Conservation (phyloP, 2,113 vertebrate species). For the Catharus minimus region DNA sequence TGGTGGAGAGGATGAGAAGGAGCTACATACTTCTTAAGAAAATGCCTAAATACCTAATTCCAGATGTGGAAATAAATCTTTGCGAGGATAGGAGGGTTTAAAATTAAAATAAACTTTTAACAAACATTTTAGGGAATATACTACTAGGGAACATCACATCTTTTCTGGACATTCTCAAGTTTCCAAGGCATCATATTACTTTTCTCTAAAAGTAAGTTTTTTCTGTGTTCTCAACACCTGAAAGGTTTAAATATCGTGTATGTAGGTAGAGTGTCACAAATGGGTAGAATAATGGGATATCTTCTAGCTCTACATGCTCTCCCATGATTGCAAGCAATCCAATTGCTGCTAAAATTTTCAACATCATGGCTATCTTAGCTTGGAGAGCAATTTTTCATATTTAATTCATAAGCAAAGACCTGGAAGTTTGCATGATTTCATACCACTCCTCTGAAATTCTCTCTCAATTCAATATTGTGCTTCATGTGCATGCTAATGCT, state of each 20-base stretch:
- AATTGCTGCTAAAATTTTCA: slow-evolving; percentile 7
- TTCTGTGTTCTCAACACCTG: background rate
- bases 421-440: slow-evolving; percentile 6
- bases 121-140: background rate
- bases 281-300: background rate
- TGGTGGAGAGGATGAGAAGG: background rate
- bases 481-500: background rate
- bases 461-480: background rate
- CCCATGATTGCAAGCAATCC: background rate
- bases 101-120: background rate
- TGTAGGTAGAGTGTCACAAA: background rate
- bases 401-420: background rate
- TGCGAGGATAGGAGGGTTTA: background rate
- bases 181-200: background rate
- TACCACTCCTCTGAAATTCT: background rate
- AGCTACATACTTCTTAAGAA: background rate
- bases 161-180: background rate
- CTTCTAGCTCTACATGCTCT: background rate
- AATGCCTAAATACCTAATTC: background rate
- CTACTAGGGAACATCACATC: background rate
- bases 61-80: background rate
- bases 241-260: background rate
- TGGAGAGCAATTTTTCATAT: background rate
- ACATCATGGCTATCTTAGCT: background rate
- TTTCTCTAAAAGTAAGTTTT: background rate